A percentile compares a stretch with the other conserved stretches of the same genome.
phyloP scores from a whole-genome alignment of 1,140 invertebrate genomes.

The Microplitis demolitor region DNA sequence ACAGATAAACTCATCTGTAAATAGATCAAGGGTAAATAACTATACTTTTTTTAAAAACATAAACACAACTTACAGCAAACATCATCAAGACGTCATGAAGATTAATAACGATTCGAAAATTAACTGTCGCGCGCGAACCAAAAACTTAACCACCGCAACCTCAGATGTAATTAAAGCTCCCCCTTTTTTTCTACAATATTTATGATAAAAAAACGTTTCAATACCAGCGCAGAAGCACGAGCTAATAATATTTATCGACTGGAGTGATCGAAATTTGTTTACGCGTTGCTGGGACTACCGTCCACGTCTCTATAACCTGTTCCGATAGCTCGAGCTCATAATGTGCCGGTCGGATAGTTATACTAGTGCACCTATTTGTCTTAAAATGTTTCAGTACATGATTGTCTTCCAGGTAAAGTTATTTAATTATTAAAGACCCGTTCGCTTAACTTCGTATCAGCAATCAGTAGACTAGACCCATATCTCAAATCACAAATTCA shows the following conservation, averaged over 20 bases:
- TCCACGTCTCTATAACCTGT: constrained; percentile 45
- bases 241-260: constrained; percentile 36
- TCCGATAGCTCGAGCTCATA: constrained; percentile 35
- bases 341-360: constrained; percentile 36
- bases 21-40: constrained; percentile 49
- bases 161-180: too few species aligned
- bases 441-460: too few species aligned
- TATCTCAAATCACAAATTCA: constrained; percentile 13
- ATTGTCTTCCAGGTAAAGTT: constrained; percentile 50
- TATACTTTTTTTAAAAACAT: background rate
- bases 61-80: background rate
- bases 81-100: constrained; percentile 24
- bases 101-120: background rate
- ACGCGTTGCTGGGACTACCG: constrained; percentile 49
- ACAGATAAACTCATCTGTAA: constrained; percentile 44
- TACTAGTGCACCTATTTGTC: constrained; percentile 13
- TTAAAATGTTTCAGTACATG: constrained; percentile 53
- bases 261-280: constrained; percentile 45
- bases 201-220: background rate
- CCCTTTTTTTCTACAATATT: too few species aligned
- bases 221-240: constrained; percentile 13
- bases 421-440: background rate
- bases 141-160: too few species aligned
- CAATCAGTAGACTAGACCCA: constrained; percentile 6
- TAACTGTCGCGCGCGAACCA: too few species aligned